Evolutionary conservation across 1,140 invertebrate species (phyloP).

Genomic region (Drosophila serrata): DNA sequence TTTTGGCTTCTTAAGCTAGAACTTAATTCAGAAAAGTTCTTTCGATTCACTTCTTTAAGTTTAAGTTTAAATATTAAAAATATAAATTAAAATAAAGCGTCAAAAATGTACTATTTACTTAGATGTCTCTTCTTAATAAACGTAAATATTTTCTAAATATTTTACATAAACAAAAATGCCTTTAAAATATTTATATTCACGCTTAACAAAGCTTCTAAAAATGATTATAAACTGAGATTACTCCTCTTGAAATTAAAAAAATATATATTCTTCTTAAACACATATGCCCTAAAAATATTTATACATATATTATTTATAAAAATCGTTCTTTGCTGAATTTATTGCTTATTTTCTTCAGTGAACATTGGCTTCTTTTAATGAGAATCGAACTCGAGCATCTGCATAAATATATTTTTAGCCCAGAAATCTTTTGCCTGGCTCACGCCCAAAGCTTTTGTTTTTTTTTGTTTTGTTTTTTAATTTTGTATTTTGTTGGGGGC

Average conservation of each 20-base stretch:
- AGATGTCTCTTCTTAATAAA: not conserved
- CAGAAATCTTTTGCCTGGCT: slow-evolving; percentile 34
- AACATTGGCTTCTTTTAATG: slow-evolving; percentile 11
- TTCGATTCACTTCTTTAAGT: too few relatives aligned
- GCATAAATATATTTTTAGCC: slow-evolving; percentile 55
- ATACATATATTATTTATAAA: too few relatives aligned
- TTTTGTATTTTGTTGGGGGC: slow-evolving; percentile 34
- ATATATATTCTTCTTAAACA: too few relatives aligned
- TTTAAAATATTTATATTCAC: too few relatives aligned
- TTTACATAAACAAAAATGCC: not conserved
- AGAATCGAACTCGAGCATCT: slow-evolving; percentile 41
- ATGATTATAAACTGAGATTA: too few relatives aligned
- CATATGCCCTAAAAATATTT: too few relatives aligned
- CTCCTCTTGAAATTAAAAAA: too few relatives aligned
- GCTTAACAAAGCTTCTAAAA: too few relatives aligned
- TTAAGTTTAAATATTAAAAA: too few relatives aligned
- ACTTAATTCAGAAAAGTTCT: too few relatives aligned
- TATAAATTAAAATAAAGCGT: not conserved
- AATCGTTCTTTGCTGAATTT: too few relatives aligned
- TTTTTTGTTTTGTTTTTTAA: not conserved
- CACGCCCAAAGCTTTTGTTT: slow-evolving; percentile 24
- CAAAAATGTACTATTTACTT: not conserved
- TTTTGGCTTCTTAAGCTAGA: too few relatives aligned
- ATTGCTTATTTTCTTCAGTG: slow-evolving; percentile 18
- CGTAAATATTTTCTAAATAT: not conserved